phyloP scores from a whole-genome alignment of 2,113 vertebrate genomes.

The Pogona vitticeps region DNA sequence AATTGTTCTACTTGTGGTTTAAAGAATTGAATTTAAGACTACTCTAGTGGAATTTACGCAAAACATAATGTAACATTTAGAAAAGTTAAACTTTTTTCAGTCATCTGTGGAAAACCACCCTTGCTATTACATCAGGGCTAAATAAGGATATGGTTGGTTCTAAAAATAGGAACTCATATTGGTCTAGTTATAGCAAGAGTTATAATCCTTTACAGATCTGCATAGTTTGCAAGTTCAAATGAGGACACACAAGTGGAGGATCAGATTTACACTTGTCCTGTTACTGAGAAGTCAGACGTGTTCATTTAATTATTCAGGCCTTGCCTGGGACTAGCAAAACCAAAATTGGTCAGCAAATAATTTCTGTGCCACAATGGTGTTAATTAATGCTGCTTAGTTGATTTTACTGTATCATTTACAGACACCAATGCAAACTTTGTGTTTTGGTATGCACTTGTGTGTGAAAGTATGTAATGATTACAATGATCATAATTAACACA shows the following conservation, averaged over 20 bases:
- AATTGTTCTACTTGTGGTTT: constrained; percentile 17
- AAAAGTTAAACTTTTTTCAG: constrained; percentile 67
- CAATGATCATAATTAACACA: too few relatives aligned
- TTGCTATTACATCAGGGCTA: constrained; percentile 72
- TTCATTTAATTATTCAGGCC: constrained; percentile 28
- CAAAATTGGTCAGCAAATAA: constrained; percentile 38
- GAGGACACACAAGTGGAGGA: constrained; percentile 68
- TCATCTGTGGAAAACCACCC: constrained; percentile 69
- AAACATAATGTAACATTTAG: constrained; percentile 60
- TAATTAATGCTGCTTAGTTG: not conserved
- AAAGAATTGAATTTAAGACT: constrained; percentile 46
- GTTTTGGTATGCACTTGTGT: too few relatives aligned
- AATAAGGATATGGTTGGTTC: constrained; percentile 71
- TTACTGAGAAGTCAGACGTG: constrained; percentile 36
- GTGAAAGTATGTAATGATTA: too few relatives aligned
- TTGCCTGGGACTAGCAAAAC: constrained; percentile 48
- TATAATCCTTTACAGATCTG: constrained; percentile 70
- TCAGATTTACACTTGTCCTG: constrained; percentile 58
- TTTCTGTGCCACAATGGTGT: constrained; percentile 13
- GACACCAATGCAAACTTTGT: not conserved
- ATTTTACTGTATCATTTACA: not conserved
- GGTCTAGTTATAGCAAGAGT: constrained; percentile 69
- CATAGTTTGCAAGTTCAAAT: constrained; percentile 69
- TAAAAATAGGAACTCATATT: constrained; percentile 76
- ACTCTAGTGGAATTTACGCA: constrained; percentile 48